Evolutionary conservation across 1,140 invertebrate species (phyloP).

Genomic region (Orussus abietinus): DNA sequence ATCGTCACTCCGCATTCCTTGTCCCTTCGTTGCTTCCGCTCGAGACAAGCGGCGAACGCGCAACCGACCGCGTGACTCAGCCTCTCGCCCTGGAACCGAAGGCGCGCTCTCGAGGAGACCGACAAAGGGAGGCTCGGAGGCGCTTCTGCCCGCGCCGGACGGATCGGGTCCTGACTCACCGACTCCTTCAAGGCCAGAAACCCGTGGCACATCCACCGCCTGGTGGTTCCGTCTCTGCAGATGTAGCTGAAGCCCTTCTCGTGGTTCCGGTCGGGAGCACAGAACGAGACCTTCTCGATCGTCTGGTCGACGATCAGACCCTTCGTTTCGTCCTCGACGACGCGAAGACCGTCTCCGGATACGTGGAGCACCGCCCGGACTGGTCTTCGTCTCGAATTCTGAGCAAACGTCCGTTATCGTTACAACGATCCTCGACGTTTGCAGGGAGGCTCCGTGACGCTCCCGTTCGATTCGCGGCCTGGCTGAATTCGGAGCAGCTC

Average conservation of each 20-base stretch:
- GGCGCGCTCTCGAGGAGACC: no score
- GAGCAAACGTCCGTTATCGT: no score
- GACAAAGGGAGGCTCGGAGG: no score
- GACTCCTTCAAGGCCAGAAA: constrained; percentile 95
- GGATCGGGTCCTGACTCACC: constrained; percentile 53
- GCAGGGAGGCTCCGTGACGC: no score
- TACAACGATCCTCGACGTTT: no score
- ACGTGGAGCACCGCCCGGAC: constrained; percentile 90
- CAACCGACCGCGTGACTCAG: constrained; percentile 98
- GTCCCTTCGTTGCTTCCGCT: constrained; percentile 95
- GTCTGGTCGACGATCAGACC: constrained; percentile 99
- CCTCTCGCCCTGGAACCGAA: constrained; percentile 85
- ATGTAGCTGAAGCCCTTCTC: constrained; percentile 96
- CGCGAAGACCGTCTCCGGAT: constrained; percentile 93
- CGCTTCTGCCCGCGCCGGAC: no score
- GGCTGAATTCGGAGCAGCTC: no score
- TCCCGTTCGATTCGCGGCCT: no score
- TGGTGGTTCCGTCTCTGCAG: constrained; percentile 76
- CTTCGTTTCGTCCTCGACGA: constrained; percentile 98
- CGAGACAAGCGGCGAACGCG: constrained; percentile 96
- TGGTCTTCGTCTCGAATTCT: constrained; percentile 85
- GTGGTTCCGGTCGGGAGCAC: constrained; percentile 97
- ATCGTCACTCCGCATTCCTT: constrained; percentile 93
- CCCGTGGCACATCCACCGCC: constrained; percentile 99
- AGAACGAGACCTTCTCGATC: constrained; percentile 99